phyloP scores from a whole-genome alignment of 2,888 invertebrate species.

The Germaria angustata region DNA sequence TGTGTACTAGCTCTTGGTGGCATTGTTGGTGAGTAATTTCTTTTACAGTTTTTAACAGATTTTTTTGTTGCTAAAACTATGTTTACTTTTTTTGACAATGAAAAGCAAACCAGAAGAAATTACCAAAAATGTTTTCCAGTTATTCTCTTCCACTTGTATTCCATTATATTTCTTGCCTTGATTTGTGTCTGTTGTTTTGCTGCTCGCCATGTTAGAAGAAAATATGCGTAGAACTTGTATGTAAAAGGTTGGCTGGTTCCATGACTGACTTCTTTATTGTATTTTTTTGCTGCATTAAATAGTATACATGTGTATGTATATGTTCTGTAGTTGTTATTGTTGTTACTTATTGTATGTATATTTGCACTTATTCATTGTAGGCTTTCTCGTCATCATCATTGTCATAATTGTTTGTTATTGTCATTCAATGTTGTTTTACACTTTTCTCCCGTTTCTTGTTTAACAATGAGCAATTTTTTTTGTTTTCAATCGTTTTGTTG shows the following conservation, averaged over 20 bases:
- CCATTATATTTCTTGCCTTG: not conserved
- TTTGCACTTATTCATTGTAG: not conserved
- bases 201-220: not conserved
- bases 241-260: not conserved
- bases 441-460: conserved; percentile 19
- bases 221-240: conserved; percentile 12
- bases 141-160: conserved; percentile 12
- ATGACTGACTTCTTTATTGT: conserved; percentile 4
- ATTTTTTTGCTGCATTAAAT: not conserved
- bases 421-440: conserved; percentile 23
- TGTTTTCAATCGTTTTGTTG: not conserved
- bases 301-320: conserved; percentile 3
- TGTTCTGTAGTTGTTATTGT: not conserved
- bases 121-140: not conserved
- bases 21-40: not conserved
- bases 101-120: conserved; percentile 4
- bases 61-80: conserved; percentile 1
- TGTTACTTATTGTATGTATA: not conserved
- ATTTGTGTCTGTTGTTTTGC: not conserved
- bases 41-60: not conserved
- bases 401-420: conserved; percentile 25
- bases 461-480: conserved; percentile 1
- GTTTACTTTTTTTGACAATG: not conserved
- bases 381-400: conserved; percentile 3
- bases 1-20: not conserved